Evolutionary conservation across 2,888 invertebrate genomes (phyloP), one percentile per base, ranked within the genome.

Genomic region (Julus scandinavius): DNA sequence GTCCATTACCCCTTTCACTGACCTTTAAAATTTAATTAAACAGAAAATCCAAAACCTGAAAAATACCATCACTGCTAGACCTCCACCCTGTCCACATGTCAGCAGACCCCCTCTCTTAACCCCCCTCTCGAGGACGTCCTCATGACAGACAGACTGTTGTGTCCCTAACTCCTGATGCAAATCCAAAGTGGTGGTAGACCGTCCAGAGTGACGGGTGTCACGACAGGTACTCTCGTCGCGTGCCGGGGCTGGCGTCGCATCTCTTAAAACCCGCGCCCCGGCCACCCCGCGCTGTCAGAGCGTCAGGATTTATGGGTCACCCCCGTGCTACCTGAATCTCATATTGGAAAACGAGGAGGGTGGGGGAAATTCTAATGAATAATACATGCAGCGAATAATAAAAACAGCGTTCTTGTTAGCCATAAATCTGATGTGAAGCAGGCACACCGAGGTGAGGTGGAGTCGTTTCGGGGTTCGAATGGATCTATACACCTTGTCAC

Each of bases 401-500:
- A 63, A 63, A 63, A 17, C 17, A 15, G 5, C 58, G 58, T 45
- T 63, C 58, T n/a, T n/a, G 58, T n/a, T 1, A n/a, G 58, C n/a
- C 58, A 63, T 63, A 63, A 63, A 63, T 63, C 58, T 63, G 45
- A 45, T 45, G 45, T 45, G 6, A 45, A 45, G 45, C 45, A 45
- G 45, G 45, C 45, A 45, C 45, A 45, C 45, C 45, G 45, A 45
- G 58, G 58, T n/a, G 58, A 63, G 58, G 58, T 63, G 58, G 58
- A n/a, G 58, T 63, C 58, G 58, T n/a, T 63, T 17, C n/a, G 15
- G 54, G 7, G 54, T 54, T 13, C 13, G 54, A 54, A 54, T 17
- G 58, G 58, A n/a, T 63, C n/a, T 63, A n/a, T n/a, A 63, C 58
- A 63, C 58, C 58, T 63, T 63, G 58, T 63, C 58, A 63, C 58